phyloP scores from a whole-genome alignment of 2,888 invertebrate genomes.

The Strigamia transsilvanica region DNA sequence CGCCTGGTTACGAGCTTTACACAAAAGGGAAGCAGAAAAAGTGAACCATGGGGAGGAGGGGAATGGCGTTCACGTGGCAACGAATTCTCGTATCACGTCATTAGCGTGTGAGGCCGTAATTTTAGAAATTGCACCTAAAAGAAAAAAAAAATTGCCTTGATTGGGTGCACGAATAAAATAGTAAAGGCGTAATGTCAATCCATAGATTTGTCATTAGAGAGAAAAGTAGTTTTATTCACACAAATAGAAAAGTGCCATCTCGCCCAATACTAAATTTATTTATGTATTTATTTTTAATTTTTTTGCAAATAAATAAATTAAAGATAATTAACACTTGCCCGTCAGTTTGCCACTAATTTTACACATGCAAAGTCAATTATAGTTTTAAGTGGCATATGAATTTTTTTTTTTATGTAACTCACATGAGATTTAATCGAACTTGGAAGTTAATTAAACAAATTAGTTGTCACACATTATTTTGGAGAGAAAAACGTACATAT shows the following conservation, averaged over 20 bases:
- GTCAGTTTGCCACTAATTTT: too few species aligned
- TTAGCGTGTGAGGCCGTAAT: conserved; percentile 24
- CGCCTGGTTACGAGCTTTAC: conserved; percentile 1
- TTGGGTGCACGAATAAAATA: neutral
- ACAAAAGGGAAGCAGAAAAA: conserved; percentile 5
- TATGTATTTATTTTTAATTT: neutral
- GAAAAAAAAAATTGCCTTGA: conserved; percentile 2
- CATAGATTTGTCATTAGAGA: neutral
- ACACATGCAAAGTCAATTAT: too few species aligned
- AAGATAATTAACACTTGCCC: too few species aligned
- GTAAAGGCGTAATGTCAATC: conserved; percentile 9
- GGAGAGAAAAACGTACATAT: too few species aligned
- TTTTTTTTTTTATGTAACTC: too few species aligned
- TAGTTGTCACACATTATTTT: too few species aligned
- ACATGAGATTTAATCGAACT: too few species aligned
- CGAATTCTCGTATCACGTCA: conserved; percentile 33
- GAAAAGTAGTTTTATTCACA: neutral
- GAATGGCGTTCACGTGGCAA: conserved; percentile 23
- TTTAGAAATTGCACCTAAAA: conserved; percentile 23
- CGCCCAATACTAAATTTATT: too few species aligned
- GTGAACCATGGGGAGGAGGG: neutral
- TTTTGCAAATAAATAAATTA: too few species aligned
- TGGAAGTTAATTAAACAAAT: too few species aligned
- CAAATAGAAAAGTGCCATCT: neutral
- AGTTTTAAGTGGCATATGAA: too few species aligned